phyloP scores from a whole-genome alignment of 2,797 vertebrate genomes.

The Graptemys geographica region DNA sequence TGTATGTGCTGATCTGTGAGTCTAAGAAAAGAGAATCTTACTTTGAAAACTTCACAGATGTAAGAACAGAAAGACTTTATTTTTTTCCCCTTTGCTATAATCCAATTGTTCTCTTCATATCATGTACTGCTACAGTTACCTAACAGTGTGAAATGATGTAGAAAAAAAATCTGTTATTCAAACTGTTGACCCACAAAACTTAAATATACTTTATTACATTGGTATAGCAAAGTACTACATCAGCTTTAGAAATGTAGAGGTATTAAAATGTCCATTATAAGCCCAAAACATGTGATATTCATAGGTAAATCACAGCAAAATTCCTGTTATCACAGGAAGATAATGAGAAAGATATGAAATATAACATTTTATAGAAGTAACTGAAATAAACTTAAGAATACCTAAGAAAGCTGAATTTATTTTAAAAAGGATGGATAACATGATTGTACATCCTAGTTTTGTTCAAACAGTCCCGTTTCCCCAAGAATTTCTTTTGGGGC shows the following conservation, averaged over 20 bases:
- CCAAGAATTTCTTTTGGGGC: neutral
- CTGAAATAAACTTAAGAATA: neutral
- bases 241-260: neutral
- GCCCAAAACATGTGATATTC: neutral
- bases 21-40: slow-evolving; percentile 19
- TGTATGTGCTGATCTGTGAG: neutral
- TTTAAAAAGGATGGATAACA: neutral
- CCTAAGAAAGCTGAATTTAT: neutral
- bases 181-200: neutral
- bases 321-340: rapidly evolving
- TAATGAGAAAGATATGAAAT: neutral
- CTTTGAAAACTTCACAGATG: slow-evolving; percentile 20
- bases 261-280: neutral
- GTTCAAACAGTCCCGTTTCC: neutral
- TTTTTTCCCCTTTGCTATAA: neutral
- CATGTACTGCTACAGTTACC: neutral
- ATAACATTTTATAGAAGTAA: neutral
- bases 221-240: neutral
- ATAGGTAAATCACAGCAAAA: neutral
- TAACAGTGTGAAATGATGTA: neutral
- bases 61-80: slow-evolving; percentile 10
- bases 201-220: neutral
- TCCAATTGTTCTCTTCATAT: neutral
- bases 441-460: neutral
- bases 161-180: neutral